A percentile compares a stretch with the other conserved stretches of the same genome.
Evolutionary conservation across 2,113 vertebrate species (phyloP).

Genomic region (Corvus cornix): DNA sequence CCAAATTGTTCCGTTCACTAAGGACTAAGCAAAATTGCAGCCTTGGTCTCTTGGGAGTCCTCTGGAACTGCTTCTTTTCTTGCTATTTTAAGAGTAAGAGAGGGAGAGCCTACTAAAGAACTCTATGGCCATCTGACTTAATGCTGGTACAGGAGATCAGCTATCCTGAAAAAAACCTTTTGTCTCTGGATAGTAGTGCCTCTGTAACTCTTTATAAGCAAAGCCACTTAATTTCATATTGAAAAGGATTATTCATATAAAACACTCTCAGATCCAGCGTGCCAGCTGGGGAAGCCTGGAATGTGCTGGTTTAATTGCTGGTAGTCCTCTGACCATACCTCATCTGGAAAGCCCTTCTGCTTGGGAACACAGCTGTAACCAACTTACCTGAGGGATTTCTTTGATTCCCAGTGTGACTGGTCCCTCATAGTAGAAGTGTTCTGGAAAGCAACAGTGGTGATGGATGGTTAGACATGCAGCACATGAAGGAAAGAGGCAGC

Average conservation of each 20-base stretch:
- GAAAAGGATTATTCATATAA: not conserved
- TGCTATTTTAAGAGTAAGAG: not conserved
- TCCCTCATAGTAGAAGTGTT: slow-evolving; percentile 70
- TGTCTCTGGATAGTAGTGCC: not conserved
- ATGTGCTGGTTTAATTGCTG: not conserved
- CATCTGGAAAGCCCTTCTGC: not conserved
- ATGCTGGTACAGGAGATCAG: not conserved
- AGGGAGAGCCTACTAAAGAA: not conserved
- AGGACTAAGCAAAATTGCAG: not conserved
- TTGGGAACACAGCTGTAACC: not conserved
- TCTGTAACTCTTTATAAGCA: not conserved
- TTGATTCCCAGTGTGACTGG: slow-evolving; percentile 51
- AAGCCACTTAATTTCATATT: not conserved
- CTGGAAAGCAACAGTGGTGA: slow-evolving; percentile 63
- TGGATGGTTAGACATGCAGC: not conserved
- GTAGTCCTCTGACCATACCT: not conserved
- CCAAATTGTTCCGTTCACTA: not conserved
- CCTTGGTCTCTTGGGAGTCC: not conserved
- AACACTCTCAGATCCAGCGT: not conserved
- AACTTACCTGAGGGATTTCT: slow-evolving; percentile 68
- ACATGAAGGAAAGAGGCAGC: not conserved
- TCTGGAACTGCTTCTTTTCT: not conserved
- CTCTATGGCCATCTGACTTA: not conserved
- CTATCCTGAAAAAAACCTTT: not conserved
- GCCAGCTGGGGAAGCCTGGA: not conserved